A percentile compares a stretch with the other conserved stretches of the same genome.
Evolutionary conservation across 2,113 vertebrate genomes (phyloP).

Genomic region (Marmota monax): DNA sequence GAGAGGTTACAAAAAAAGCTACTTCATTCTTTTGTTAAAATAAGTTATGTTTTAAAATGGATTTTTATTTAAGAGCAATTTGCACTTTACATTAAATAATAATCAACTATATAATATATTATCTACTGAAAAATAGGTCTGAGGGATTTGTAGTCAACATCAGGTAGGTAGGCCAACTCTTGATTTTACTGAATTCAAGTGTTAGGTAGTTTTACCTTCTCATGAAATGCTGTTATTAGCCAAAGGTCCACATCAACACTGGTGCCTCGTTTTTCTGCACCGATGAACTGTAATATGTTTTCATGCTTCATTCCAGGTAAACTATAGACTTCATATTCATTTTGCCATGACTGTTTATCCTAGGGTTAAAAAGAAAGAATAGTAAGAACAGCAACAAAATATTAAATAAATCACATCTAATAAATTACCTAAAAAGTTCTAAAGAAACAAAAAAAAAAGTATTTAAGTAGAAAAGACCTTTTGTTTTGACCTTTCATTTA

Average conservation of each 20-base stretch:
- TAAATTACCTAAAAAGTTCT: conserved; percentile 35
- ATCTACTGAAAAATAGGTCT: not conserved
- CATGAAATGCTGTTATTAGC: conserved; percentile 97
- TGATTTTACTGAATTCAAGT: conserved; percentile 29
- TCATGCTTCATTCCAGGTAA: conserved; percentile 98
- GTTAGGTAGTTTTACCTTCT: conserved; percentile 90
- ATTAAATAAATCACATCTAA: conserved; percentile 10
- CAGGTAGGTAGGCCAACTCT: not conserved
- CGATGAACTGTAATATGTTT: conserved; percentile 97
- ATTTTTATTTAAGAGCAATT: conserved; percentile 34
- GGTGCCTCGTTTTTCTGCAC: conserved; percentile 96
- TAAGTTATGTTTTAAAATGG: not conserved
- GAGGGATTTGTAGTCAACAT: conserved; percentile 22
- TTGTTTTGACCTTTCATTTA: conserved; percentile 17
- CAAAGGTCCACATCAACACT: conserved; percentile 97
- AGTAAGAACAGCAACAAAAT: conserved; percentile 39
- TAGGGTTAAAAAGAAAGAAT: conserved; percentile 77
- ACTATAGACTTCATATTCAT: conserved; percentile 98
- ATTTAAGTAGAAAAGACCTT: conserved; percentile 6
- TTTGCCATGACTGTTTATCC: conserved; percentile 99
- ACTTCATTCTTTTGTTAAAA: conserved; percentile 32
- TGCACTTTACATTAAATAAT: conserved; percentile 26
- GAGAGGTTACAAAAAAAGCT: not conserved
- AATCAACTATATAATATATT: not conserved
- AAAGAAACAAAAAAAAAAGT: conserved; percentile 5